Base-by-base conservation (phyloP, 2,888 invertebrate genomes). In the Agrilus mali region DNA sequence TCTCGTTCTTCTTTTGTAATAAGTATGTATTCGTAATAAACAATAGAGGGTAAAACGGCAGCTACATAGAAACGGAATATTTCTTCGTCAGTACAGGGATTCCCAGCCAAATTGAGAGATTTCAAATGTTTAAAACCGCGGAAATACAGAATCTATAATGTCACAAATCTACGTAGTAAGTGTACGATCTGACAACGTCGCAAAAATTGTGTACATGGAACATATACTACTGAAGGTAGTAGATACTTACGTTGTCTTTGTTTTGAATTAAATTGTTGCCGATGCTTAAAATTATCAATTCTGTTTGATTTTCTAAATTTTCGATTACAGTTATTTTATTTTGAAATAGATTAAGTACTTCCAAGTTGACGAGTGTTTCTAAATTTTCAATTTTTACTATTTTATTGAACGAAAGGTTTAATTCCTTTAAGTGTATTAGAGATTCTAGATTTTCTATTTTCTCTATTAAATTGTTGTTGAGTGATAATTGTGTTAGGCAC, bases 371-470 rank as follows among this genome's bases (percentile, higher is more conserved):
- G 15, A 92, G 67, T 7, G 65, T 66, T 3, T 85, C 78, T 39
- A 94, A 63, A 60, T 89, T 89, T 64, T 90, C 86, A 47, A 94
- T 88, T 57, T 73, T 74, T 53, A 77, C 77, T 42, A 94, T 90
- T 58, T 79, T 81, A 66, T 94, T 94, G 58, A 92, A 93, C 0
- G 92, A 92, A 20, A 94, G 69, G 66, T 93, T 88, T 33, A 94
- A 67, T 68, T 90, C 88, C 35, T 74, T 78, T 1, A 94, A 69
- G 46, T 84, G 75, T 0, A 77, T 73, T 1, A 94, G 67, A 50
- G 68, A 69, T 36, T 85, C 81, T 35, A 94, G 68, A 58, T 88
- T 83, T 69, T 90, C 88, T 42, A 94, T 92, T 60, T 78, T 82
- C 59, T 89, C 89, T 43, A 94, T 88, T 42, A 80, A 74, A 63